Evolutionary conservation across 2,797 vertebrate species (phyloP).

Genomic region (Clarias fuscus): DNA sequence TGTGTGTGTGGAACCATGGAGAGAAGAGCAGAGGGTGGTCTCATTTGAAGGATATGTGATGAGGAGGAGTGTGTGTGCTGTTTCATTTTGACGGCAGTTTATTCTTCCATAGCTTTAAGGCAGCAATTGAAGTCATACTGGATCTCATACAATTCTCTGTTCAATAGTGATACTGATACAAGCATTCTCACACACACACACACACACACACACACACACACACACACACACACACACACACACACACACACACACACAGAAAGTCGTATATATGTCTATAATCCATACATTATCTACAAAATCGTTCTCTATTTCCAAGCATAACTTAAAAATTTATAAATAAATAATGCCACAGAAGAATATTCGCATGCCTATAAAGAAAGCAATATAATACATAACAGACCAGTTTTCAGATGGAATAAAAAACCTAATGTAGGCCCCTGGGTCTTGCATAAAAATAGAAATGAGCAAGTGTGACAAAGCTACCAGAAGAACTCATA

Average conservation of each 20-base stretch:
- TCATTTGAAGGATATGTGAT: conserved; percentile 14
- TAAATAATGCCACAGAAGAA: no score
- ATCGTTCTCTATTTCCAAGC: no score
- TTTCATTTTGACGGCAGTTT: conserved; percentile 36
- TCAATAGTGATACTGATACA: conserved; percentile 14
- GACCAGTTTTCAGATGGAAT: no score
- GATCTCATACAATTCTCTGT: conserved; percentile 31
- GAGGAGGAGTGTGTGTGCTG: conserved; percentile 3
- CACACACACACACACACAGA: neutral
- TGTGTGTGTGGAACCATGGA: conserved; percentile 1
- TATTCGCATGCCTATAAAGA: no score
- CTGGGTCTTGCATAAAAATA: no score
- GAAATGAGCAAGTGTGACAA: no score
- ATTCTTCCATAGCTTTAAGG: conserved; percentile 25
- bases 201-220: neutral
- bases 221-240: conserved; percentile 13
- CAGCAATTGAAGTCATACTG: conserved; percentile 29
- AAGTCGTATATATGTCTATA: no score
- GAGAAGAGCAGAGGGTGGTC: conserved; percentile 20
- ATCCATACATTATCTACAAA: no score
- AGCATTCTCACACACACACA: neutral
- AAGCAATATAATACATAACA: no score
- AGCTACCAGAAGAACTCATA: no score
- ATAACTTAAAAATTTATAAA: no score
- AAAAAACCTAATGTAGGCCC: no score